Evolutionary conservation across 2,113 vertebrate genomes (phyloP), one percentile per base, ranked within the genome.

Genomic region (Chaetodon trifascialis): DNA sequence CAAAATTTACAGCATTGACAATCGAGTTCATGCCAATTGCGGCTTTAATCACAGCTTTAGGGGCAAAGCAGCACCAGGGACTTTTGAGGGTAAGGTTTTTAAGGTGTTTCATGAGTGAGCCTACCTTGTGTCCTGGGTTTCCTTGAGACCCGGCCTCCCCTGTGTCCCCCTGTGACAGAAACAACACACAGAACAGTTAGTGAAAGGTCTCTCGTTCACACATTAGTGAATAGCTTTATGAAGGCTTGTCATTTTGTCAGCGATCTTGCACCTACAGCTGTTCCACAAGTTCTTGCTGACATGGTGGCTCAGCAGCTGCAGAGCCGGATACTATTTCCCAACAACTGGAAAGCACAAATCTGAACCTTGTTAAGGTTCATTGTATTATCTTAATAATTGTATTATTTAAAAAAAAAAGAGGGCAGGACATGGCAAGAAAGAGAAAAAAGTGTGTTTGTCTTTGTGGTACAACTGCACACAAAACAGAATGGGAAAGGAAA

Each of bases 101-200:
- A 23, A 69, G 63, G 42, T 14, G 58, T 56, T 59, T 23, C 1
- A 40, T 76, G 11, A 55, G 51, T n/a, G 52, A 46, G 40, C 80
- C 4, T 95, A 97, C 94, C 94, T 97, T 96, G 73, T 93, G 92
- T 0, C 96, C 96, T 62, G 93, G 89, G 80, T 87, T 88, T 85
- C 94, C 95, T 76, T 89, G 60, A 80, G 38, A 74, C n/a, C 96
- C 95, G 0, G 85, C 80, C 16, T 94, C 93, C 80, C 96, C 96
- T 84, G 92, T 88, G 3, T 82, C 62, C 10, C 96, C 95, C 94
- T 94, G 94, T 16, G 87, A 91, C 67, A 47, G 73, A 84, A 77
- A 86, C 70, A 84, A 64, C 72, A 86, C 63, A 90, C 49, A 73
- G 73, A 74, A 58, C 66, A 85, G 86, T 93, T 82, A 93, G 88